A percentile compares a stretch with the other conserved stretches of the same genome.
Conservation (phyloP, 2,797 vertebrate genomes). For the Scyliorhinus canicula region DNA sequence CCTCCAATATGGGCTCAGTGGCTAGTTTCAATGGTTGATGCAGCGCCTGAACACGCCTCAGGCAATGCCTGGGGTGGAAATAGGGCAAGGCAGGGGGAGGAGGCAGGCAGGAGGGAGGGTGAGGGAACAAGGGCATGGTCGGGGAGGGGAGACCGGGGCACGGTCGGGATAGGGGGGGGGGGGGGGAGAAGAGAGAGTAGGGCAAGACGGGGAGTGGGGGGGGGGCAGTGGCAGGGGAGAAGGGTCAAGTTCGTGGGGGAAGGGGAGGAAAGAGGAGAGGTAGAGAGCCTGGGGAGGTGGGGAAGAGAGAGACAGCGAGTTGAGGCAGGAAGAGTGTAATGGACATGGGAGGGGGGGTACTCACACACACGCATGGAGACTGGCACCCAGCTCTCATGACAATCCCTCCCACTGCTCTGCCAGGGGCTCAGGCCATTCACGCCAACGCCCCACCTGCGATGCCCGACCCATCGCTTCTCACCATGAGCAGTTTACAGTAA, state of each 20-base stretch:
- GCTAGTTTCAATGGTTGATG: too few relatives aligned
- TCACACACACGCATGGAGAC: not conserved
- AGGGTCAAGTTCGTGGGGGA: too few relatives aligned
- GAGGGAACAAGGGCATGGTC: not conserved
- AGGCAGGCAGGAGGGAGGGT: not conserved
- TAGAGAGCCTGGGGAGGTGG: not conserved
- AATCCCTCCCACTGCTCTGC: too few relatives aligned
- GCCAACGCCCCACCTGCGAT: not conserved
- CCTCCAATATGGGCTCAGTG: too few relatives aligned
- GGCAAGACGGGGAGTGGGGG: too few relatives aligned
- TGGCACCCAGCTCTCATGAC: too few relatives aligned
- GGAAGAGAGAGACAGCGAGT: not conserved
- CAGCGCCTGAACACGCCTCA: too few relatives aligned
- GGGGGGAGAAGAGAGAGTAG: too few relatives aligned
- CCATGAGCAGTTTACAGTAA: not conserved
- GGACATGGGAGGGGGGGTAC: not conserved
- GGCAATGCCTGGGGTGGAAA: slow-evolving; percentile 44
- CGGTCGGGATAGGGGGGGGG: too few relatives aligned
- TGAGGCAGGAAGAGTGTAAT: rapidly evolving
- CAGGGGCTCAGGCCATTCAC: not conserved
- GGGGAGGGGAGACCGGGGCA: not conserved
- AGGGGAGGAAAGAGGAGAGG: not conserved
- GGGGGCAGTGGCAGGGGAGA: too few relatives aligned
- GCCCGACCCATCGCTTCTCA: not conserved
- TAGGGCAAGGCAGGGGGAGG: slow-evolving; percentile 41